Base-by-base conservation (phyloP, 2,888 invertebrate genomes). In the Neoascia interrupta region DNA sequence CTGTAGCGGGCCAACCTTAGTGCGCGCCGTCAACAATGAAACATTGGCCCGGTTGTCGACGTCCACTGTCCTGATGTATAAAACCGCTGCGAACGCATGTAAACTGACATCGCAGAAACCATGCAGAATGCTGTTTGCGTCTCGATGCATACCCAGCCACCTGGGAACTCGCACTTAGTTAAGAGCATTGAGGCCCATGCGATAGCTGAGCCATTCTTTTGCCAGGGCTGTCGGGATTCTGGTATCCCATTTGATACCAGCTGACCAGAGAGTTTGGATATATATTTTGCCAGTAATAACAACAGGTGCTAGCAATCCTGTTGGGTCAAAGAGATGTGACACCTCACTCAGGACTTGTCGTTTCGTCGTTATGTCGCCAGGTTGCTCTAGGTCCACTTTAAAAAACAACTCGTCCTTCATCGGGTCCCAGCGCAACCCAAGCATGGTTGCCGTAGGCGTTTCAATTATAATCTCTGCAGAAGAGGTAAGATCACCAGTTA, bases 251-350 rank as follows among this genome's bases (percentile, higher is more conserved):
- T 28, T 6, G 2, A 72, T 15, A n/a, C 49, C 56, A 34, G 56
- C 18, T 2, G 23, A 34, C 63, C 73, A 68, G 3, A 66, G 43
- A 0, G 39, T 26, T 11, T 74, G 66, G 3, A 74, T 66, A 3
- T 47, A 60, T 1, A 74, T 45, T 13, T 66, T 74, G 6, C 51
- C 60, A 6, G 13, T 53, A 8, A 74, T 47, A 15, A 74, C 51
- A 4, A 60, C 28, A 4, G 66, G 66, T 0, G 23, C 51, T 34
- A 43, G 13, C 4, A 64, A 23, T 2, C 53, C 41, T 5, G 64
- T 53, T 11, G 63, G 51, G 13, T 53, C 23, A 23, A 21, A 21
- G n/a, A 37, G 36, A n/a, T 61, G 23, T 2, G 37, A 10, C 18
- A 60, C 45, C 23, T 36, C 36, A 10, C 47, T 16, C n/a, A 41